phyloP scores from a whole-genome alignment of 2,888 invertebrate species.

The Chironomus tentans region DNA sequence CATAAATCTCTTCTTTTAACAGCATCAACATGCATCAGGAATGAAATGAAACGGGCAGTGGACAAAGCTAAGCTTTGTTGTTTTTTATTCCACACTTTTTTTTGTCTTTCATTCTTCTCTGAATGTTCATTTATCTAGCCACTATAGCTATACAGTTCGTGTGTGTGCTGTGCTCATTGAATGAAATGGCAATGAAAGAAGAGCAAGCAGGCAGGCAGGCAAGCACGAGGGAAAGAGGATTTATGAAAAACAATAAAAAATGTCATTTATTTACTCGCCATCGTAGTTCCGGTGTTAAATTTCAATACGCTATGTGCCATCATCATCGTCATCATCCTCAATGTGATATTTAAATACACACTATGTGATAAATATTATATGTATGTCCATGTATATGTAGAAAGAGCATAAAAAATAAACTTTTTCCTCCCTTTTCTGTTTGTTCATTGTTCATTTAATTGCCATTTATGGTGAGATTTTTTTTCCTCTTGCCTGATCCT shows the following conservation, averaged over 20 bases:
- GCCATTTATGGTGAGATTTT: background rate
- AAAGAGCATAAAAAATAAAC: background rate
- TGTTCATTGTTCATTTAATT: conserved; percentile 1
- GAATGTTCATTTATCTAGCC: too few species aligned
- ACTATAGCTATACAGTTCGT: background rate
- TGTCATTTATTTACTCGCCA: conserved; percentile 6
- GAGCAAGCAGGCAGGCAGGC: background rate
- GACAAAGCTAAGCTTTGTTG: background rate
- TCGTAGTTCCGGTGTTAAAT: conserved; percentile 4
- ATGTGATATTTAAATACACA: background rate
- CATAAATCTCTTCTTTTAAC: conserved; percentile 6
- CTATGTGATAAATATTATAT: background rate
- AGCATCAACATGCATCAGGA: background rate
- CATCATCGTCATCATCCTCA: background rate
- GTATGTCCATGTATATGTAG: background rate
- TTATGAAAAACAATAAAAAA: conserved; percentile 2
- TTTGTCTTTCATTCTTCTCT: too few species aligned
- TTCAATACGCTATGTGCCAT: background rate
- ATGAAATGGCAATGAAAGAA: background rate
- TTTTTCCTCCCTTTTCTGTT: background rate
- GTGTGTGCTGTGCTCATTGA: background rate
- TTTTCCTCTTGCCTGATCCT: background rate
- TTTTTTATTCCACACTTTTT: background rate
- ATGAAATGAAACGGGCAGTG: background rate
- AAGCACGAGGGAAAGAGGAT: background rate